Conservation (phyloP, 1,140 invertebrate species). For the Danaus melanippus region DNA sequence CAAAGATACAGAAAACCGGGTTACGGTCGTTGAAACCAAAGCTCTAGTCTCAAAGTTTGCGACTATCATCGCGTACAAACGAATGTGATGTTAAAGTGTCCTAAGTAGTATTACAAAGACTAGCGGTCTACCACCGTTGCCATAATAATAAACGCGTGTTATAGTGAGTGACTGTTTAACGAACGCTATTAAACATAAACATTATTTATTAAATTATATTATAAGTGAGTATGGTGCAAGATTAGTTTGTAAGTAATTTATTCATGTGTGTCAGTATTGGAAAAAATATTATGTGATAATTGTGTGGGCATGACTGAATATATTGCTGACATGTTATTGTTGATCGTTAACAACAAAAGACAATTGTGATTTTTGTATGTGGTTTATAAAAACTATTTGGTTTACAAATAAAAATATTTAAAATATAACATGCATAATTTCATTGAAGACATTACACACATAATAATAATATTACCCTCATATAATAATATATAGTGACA, state of each 20-base stretch:
- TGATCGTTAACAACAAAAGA: constrained; percentile 44
- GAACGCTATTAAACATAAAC: constrained; percentile 42
- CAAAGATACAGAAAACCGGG: constrained; percentile 69
- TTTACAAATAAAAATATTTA: constrained; percentile 18
- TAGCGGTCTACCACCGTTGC: constrained; percentile 59
- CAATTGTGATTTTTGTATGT: constrained; percentile 46
- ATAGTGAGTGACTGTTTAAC: constrained; percentile 31
- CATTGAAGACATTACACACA: constrained; percentile 3
- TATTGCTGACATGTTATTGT: constrained; percentile 37
- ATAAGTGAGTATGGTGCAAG: constrained; percentile 63
- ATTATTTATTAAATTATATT: constrained; percentile 66
- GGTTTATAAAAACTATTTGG: constrained; percentile 16
- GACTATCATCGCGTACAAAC: constrained; percentile 57
- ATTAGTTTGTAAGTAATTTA: constrained; percentile 63
- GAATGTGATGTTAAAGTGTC: constrained; percentile 71
- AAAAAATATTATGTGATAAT: constrained; percentile 41
- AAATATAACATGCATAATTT: constrained; percentile 14
- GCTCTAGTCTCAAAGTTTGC: constrained; percentile 58
- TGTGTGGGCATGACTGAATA: constrained; percentile 32
- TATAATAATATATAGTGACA: too few species aligned
- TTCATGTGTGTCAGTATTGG: constrained; percentile 66
- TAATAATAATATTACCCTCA: too few species aligned
- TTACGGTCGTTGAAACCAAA: constrained; percentile 68
- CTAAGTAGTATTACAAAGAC: constrained; percentile 68
- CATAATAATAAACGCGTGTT: constrained; percentile 59